Evolutionary conservation across 2,888 invertebrate genomes (phyloP).

Genomic region (Melikaiella ostensackeni): DNA sequence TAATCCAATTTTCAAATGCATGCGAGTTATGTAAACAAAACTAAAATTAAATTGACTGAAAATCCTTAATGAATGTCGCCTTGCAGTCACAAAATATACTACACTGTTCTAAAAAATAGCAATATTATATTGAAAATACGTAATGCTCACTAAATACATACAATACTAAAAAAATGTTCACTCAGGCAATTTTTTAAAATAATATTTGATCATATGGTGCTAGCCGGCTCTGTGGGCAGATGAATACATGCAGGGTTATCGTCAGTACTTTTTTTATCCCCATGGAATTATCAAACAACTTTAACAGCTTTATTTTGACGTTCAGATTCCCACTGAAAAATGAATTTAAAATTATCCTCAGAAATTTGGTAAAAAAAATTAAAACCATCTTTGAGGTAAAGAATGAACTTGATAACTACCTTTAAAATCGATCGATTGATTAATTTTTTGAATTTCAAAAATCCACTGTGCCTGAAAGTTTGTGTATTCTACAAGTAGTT

Average conservation of each 20-base stretch:
- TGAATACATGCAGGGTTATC: conserved; percentile 70
- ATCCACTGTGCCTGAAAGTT: too few relatives aligned
- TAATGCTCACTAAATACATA: not conserved
- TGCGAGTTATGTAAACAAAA: not conserved
- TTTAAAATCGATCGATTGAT: too few relatives aligned
- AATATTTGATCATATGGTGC: conserved; percentile 60
- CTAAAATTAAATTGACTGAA: too few relatives aligned
- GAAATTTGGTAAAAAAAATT: too few relatives aligned
- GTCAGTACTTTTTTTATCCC: conserved; percentile 53
- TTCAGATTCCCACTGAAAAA: too few relatives aligned
- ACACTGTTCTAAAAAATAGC: not conserved
- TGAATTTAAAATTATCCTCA: too few relatives aligned
- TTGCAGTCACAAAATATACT: not conserved
- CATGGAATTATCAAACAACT: conserved; percentile 7
- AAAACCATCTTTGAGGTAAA: too few relatives aligned
- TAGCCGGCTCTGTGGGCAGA: conserved; percentile 73
- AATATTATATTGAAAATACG: not conserved
- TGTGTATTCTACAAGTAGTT: too few relatives aligned
- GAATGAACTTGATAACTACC: too few relatives aligned
- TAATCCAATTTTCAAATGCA: not conserved
- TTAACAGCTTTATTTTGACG: too few relatives aligned
- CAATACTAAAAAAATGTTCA: not conserved
- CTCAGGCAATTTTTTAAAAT: not conserved
- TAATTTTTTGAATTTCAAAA: too few relatives aligned
- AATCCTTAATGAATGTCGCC: not conserved